A percentile compares a stretch with the other conserved stretches of the same genome.
Evolutionary conservation across 1,140 invertebrate species (phyloP).

Genomic region (Scylla paramamosain): DNA sequence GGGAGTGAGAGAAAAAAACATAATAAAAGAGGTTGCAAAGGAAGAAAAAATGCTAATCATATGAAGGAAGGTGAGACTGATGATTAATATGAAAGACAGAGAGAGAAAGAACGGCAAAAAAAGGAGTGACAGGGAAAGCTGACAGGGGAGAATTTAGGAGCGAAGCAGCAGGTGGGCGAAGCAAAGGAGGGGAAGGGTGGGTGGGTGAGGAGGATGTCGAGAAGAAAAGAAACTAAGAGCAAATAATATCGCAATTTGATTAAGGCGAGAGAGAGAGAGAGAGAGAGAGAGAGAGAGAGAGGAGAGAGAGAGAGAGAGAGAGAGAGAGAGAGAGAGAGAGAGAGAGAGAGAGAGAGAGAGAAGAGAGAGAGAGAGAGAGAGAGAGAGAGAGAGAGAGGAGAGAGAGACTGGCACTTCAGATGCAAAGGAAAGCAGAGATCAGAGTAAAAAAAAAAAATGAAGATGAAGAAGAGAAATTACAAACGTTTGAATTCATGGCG

Average conservation of each 20-base stretch:
- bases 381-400: background rate
- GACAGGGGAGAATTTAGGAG: background rate
- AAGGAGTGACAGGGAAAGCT: background rate
- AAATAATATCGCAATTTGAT: slow-evolving; percentile 15
- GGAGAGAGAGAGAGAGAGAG: no score
- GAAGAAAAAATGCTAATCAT: background rate
- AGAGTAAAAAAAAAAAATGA: background rate
- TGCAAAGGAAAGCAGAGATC: background rate
- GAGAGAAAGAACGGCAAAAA: background rate
- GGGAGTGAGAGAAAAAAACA: background rate
- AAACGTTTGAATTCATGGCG: no score
- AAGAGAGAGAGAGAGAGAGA: no score
- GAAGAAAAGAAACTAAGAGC: background rate
- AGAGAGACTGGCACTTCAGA: background rate
- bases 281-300: no score
- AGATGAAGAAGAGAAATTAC: background rate
- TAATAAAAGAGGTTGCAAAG: background rate
- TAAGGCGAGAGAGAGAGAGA: background rate
- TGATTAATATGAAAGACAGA: slow-evolving; percentile 24
- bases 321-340: background rate
- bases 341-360: background rate
- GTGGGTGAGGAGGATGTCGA: background rate
- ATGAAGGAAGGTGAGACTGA: background rate
- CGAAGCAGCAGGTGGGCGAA: background rate
- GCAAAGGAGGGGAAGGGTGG: background rate